Conservation (phyloP, 2,113 vertebrate genomes). For the Alectura lathami region DNA sequence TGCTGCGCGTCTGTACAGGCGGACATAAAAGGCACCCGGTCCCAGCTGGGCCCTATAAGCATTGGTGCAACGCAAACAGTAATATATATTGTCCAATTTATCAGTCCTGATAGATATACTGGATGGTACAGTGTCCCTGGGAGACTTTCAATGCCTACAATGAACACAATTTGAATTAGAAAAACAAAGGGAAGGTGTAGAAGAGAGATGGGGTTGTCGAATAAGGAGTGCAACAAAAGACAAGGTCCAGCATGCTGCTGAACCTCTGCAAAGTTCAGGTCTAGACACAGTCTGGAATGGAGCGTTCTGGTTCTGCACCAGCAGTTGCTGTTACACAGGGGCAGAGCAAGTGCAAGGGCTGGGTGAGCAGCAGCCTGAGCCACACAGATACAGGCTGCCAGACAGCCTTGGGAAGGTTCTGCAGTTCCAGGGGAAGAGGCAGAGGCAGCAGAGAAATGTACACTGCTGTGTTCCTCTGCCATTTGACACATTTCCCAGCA, state of each 20-base stretch:
- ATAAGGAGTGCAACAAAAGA: neutral
- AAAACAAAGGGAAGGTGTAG: neutral
- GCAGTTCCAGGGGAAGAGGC: neutral
- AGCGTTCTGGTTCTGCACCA: neutral
- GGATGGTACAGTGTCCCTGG: neutral
- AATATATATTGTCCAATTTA: neutral
- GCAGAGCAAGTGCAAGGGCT: neutral
- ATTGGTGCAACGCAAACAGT: neutral
- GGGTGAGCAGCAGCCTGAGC: neutral
- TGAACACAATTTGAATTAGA: neutral
- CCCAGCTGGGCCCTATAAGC: neutral
- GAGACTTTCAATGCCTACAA: neutral
- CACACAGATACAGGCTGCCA: no score
- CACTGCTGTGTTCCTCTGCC: neutral
- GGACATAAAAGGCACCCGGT: neutral
- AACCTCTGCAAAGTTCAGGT: neutral
- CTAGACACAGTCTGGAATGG: neutral
- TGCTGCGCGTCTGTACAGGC: neutral
- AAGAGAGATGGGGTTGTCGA: neutral
- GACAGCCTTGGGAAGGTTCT: neutral
- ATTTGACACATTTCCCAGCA: neutral
- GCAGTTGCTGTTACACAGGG: neutral
- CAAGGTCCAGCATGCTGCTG: neutral
- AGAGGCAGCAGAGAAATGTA: neutral
- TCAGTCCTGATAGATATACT: neutral